These are phyloP conservation scores for Zonitis immaculata DNA, from an alignment of 2,888 invertebrate species.

Conservation along the genomic window DNA sequence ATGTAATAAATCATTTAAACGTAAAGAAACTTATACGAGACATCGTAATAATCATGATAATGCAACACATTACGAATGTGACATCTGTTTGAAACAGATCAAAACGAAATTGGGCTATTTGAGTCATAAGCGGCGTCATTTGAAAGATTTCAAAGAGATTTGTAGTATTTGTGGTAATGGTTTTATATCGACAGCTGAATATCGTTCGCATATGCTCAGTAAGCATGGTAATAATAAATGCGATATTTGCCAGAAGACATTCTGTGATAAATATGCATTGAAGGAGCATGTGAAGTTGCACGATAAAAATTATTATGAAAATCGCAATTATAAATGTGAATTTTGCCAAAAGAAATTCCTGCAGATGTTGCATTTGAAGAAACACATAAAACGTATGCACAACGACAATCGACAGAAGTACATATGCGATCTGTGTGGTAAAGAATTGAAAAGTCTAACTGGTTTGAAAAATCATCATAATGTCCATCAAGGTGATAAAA, in stretches of 20 bases:
- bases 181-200: not conserved
- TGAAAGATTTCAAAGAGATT: not conserved
- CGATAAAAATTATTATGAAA: not conserved
- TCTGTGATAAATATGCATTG: not conserved
- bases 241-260: slow-evolving; percentile 8
- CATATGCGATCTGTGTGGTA: slow-evolving; percentile 43
- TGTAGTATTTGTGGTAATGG: not conserved
- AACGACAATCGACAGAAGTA: slow-evolving; percentile 17
- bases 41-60: slow-evolving; percentile 21
- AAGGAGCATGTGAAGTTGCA: slow-evolving; percentile 6
- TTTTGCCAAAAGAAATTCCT: slow-evolving; percentile 22
- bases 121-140: not conserved
- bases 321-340: slow-evolving; percentile 14
- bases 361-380: slow-evolving; percentile 15
- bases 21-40: slow-evolving; percentile 7
- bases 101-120: not conserved
- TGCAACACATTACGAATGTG: slow-evolving; percentile 19
- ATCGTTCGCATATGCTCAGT: not conserved
- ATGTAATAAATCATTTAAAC: not conserved
- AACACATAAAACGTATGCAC: slow-evolving; percentile 22
- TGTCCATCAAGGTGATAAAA: slow-evolving; percentile 44
- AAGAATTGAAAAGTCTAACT: slow-evolving; percentile 35
- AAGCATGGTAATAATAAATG: slow-evolving; percentile 24
- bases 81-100: slow-evolving; percentile 19
- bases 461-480: slow-evolving; percentile 38